Evolutionary conservation across 2,797 vertebrate genomes (phyloP).

Genomic region (Chelonia mydas): DNA sequence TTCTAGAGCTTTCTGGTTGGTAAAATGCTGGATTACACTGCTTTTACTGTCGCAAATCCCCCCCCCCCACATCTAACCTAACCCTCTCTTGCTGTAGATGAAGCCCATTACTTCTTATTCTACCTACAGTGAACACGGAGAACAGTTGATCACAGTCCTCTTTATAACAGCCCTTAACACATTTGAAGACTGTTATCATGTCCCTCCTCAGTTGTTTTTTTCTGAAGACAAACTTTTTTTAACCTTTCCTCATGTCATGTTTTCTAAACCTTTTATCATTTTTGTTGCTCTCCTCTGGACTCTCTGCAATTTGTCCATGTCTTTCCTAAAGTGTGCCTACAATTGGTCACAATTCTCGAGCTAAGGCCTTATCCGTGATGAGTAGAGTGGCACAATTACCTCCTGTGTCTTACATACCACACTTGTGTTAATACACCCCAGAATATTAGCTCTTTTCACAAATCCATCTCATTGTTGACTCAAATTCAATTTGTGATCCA

Average conservation of each 20-base stretch:
- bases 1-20: too few species aligned
- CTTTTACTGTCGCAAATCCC: too few species aligned
- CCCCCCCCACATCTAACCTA: neutral
- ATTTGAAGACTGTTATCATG: neutral
- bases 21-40: too few species aligned
- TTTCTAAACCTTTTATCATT: neutral
- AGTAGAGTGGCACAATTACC: neutral
- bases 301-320: neutral
- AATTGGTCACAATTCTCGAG: neutral
- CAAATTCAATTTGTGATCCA: neutral
- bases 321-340: neutral
- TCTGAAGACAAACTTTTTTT: neutral
- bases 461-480: neutral
- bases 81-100: neutral
- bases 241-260: neutral
- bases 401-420: neutral
- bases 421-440: neutral
- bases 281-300: neutral
- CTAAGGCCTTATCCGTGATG: neutral
- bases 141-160: neutral
- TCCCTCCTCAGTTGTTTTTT: neutral
- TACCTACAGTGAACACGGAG: neutral
- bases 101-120: neutral
- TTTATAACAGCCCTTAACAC: neutral
- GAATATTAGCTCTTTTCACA: neutral